A percentile compares a stretch with the other conserved stretches of the same genome.
phyloP scores from a whole-genome alignment of 1,140 invertebrate species.

The Apis laboriosa region DNA sequence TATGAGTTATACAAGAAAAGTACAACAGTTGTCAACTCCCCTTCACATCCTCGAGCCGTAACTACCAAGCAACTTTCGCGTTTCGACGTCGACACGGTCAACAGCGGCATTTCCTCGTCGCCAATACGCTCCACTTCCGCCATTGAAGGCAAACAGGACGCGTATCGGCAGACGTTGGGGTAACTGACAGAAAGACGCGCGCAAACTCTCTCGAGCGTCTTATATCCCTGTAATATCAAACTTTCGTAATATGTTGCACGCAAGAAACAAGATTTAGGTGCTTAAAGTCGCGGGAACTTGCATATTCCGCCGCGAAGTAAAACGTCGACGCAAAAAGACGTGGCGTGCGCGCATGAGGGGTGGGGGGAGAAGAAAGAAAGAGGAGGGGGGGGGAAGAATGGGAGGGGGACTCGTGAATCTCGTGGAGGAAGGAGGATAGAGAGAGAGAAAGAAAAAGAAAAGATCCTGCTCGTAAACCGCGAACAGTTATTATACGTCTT shows the following conservation, averaged over 20 bases:
- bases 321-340: not conserved
- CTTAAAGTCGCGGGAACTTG: slow-evolving; percentile 36
- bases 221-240: slow-evolving; percentile 51
- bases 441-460: not conserved
- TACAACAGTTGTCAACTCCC: not conserved
- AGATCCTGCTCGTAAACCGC: slow-evolving; percentile 13
- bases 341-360: not conserved
- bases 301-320: slow-evolving; percentile 26
- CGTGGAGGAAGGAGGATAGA: not conserved
- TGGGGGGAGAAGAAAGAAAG: not conserved
- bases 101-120: not conserved
- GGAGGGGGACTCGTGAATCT: not conserved
- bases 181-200: slow-evolving; percentile 30
- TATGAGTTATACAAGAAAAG: not conserved
- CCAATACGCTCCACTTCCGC: not conserved
- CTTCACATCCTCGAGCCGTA: not conserved
- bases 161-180: slow-evolving; percentile 33
- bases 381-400: too few relatives aligned
- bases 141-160: slow-evolving; percentile 4
- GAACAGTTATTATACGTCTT: slow-evolving; percentile 42
- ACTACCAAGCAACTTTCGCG: not conserved
- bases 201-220: slow-evolving; percentile 34
- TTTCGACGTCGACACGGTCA: not conserved
- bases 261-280: slow-evolving; percentile 46
- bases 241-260: slow-evolving; percentile 49